Conservation (phyloP, 2,113 vertebrate genomes). For the Crotalus horridus region DNA sequence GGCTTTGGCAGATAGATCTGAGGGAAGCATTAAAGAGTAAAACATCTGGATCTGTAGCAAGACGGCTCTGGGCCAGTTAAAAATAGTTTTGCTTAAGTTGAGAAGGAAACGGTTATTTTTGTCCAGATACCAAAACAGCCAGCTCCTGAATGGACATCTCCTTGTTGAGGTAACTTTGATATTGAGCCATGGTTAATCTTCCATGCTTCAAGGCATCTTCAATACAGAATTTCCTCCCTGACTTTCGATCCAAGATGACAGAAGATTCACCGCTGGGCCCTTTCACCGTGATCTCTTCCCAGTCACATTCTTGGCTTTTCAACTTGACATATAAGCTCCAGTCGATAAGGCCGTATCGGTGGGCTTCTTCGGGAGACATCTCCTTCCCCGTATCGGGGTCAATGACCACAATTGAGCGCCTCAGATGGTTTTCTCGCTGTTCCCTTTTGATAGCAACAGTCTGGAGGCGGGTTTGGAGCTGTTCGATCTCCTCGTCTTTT, state of each 20-base stretch:
- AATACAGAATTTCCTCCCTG: constrained; percentile 91
- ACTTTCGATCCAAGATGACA: constrained; percentile 91
- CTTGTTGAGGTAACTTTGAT: constrained; percentile 89
- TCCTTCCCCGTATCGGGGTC: constrained; percentile 92
- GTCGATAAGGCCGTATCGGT: constrained; percentile 87
- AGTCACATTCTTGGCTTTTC: constrained; percentile 94
- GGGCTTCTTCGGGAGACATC: constrained; percentile 93
- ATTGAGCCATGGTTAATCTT: constrained; percentile 79
- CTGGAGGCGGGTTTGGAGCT: constrained; percentile 84
- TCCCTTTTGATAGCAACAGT: constrained; percentile 85
- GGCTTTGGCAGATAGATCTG: neutral
- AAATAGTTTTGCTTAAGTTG: constrained; percentile 15
- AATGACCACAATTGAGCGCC: constrained; percentile 92
- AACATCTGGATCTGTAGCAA: constrained; percentile 40
- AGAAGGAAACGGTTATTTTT: constrained; percentile 58
- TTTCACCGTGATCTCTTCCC: constrained; percentile 94
- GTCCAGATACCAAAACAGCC: constrained; percentile 86
- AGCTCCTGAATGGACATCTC: constrained; percentile 95
- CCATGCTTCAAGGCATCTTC: constrained; percentile 86
- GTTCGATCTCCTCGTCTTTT: constrained; percentile 87
- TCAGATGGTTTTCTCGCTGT: constrained; percentile 91
- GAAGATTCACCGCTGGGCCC: constrained; percentile 88
- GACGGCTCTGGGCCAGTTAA: constrained; percentile 36
- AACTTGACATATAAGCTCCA: constrained; percentile 96
- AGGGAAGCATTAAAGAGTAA: constrained; percentile 50